phyloP scores from a whole-genome alignment of 1,140 invertebrate species.

The Drosophila biarmipes region DNA sequence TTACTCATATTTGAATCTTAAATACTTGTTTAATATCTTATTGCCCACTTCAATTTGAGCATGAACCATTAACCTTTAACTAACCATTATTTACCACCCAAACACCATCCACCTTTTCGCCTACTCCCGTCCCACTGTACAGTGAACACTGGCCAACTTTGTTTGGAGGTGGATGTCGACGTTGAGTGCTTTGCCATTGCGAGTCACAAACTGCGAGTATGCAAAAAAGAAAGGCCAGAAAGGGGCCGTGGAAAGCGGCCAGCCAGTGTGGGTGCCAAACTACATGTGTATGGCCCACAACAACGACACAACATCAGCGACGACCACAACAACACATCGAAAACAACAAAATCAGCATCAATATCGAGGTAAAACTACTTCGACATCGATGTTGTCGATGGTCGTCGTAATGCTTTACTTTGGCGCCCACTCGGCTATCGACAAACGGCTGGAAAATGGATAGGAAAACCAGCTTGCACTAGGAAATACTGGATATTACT shows the following conservation, averaged over 20 bases:
- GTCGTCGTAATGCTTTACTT: slow-evolving; percentile 37
- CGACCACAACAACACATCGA: background rate
- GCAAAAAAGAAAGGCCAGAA: slow-evolving; percentile 16
- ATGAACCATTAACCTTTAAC: slow-evolving; percentile 20
- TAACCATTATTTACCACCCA: background rate
- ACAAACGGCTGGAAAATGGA: slow-evolving; percentile 37
- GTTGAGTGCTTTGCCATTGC: slow-evolving; percentile 40
- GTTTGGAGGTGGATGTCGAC: slow-evolving; percentile 23
- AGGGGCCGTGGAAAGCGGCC: slow-evolving; percentile 4
- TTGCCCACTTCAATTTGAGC: background rate
- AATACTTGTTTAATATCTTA: no score
- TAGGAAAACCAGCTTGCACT: slow-evolving; percentile 35
- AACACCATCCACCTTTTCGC: slow-evolving; percentile 1
- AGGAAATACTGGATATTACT: background rate
- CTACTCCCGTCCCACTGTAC: slow-evolving; percentile 35
- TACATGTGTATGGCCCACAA: slow-evolving; percentile 74
- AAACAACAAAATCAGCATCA: slow-evolving; percentile 32
- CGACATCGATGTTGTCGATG: slow-evolving; percentile 42
- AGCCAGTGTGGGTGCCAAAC: slow-evolving; percentile 71
- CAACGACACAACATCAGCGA: slow-evolving; percentile 36
- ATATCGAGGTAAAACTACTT: slow-evolving; percentile 42
- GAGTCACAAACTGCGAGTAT: slow-evolving; percentile 11
- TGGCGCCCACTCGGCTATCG: slow-evolving; percentile 63
- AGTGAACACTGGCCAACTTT: slow-evolving; percentile 30
- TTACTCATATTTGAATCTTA: background rate